Conservation (phyloP, 2,113 vertebrate species). For the Crotalus helleri region DNA sequence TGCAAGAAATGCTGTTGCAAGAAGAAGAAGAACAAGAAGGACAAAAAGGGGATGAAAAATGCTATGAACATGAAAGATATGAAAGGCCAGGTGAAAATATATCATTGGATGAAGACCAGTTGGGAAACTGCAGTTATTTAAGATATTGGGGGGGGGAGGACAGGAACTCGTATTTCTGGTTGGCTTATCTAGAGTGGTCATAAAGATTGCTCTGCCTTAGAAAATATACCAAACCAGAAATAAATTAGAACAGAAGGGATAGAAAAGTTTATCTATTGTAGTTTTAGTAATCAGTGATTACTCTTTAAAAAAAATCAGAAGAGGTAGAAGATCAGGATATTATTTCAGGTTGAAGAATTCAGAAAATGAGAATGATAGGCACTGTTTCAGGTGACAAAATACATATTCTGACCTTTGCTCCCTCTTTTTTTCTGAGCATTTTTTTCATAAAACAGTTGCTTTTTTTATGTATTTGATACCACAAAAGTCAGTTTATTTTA, state of each 20-base stretch:
- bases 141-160: not conserved
- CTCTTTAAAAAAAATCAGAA: not conserved
- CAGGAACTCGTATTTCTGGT: not conserved
- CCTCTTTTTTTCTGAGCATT: not conserved
- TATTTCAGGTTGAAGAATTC: not conserved
- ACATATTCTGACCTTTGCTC: not conserved
- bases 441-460: not conserved
- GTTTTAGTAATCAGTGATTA: not conserved
- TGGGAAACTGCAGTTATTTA: no score
- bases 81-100: slow-evolving; percentile 78
- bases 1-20: slow-evolving; percentile 98
- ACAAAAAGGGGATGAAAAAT: slow-evolving; percentile 95
- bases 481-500: not conserved
- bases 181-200: not conserved
- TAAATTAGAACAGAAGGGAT: not conserved
- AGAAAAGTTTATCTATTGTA: not conserved
- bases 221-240: not conserved
- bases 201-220: not conserved
- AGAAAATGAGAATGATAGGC: not conserved
- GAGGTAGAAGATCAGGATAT: not conserved
- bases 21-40: slow-evolving; percentile 99
- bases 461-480: not conserved
- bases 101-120: not conserved
- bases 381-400: not conserved
- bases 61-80: slow-evolving; percentile 94